Base-by-base conservation (phyloP, 2,113 vertebrate species). In the Calonectris borealis region DNA sequence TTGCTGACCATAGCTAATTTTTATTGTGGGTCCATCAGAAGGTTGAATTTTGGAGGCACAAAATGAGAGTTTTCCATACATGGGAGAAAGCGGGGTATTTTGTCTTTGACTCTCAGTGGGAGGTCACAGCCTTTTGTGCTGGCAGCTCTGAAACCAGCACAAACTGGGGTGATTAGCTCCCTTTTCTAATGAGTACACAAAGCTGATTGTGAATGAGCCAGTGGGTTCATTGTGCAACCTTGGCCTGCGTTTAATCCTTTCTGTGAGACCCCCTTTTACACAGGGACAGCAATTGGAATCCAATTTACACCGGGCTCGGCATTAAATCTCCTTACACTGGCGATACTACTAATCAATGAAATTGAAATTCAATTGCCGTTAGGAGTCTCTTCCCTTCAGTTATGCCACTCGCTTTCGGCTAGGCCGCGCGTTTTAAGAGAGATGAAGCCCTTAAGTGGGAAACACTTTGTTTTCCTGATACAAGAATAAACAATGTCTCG, bases 111-210 rank as follows among this genome's bases (percentile, higher is more conserved):
- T 97, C 92, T 20, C 90, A 86, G 88, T 91, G 93, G 90, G 96
- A 94, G 94, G 82, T 95, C 75, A 94, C 76, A 96, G 97, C 84
- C 92, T 88, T 96, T 97, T 96, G 95, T 97, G 90, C 91, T 78
- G 79, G 62, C 70, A 86, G 70, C 84, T 94, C 91, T 69, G 65
- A 96, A 96, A 93, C 92, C 79, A 96, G 93, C 95, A 85, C 92
- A 97, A 97, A 96, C 83, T 93, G 87, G 88, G 78, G 88, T 93
- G 86, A 97, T 97, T 97, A 96, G 92, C 92, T 97, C 91, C 77
- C 91, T 96, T 95, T 95, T 98, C 85, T 97, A 96, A 94, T 95
- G 97, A 97, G 86, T 93, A 96, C 93, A 96, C 97, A 96, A 96
- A 97, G 92, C 93, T 97, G 86, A 79, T 96, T 96, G 93, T 96